A percentile compares a stretch with the other conserved stretches of the same genome.
phyloP scores from a whole-genome alignment of 2,113 vertebrate species.

The Acrocephalus kingi region DNA sequence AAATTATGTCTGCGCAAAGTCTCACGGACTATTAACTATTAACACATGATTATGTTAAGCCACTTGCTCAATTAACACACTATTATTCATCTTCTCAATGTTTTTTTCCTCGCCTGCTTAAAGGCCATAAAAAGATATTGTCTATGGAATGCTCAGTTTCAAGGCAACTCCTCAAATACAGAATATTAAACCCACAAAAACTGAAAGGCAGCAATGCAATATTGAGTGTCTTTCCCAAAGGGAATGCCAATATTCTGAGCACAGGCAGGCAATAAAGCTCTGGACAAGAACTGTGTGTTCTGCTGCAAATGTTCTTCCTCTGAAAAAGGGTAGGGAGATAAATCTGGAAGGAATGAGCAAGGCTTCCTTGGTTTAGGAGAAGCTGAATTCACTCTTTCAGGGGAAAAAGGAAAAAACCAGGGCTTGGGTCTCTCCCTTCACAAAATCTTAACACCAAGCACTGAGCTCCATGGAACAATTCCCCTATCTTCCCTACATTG shows the following conservation, averaged over 20 bases:
- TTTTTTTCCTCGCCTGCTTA: not conserved
- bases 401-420: not conserved
- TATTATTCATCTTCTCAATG: not conserved
- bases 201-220: not conserved
- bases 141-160: not conserved
- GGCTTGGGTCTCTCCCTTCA: not conserved
- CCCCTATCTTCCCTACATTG: not conserved
- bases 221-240: slow-evolving; percentile 35
- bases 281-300: slow-evolving; percentile 6
- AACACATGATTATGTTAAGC: not conserved
- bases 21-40: not conserved
- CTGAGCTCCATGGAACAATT: not conserved
- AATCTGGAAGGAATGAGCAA: not conserved
- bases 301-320: not conserved
- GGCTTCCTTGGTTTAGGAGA: not conserved
- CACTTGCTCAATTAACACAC: not conserved
- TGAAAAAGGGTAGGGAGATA: not conserved
- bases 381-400: not conserved
- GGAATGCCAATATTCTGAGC: slow-evolving; percentile 8
- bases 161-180: slow-evolving; percentile 8
- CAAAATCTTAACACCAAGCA: not conserved
- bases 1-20: slow-evolving; percentile 17
- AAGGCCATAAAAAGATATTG: slow-evolving; percentile 10
- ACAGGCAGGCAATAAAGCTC: not conserved
- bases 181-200: not conserved